Base-by-base conservation (phyloP, 1,140 invertebrate species). In the Drosophila pandora region DNA sequence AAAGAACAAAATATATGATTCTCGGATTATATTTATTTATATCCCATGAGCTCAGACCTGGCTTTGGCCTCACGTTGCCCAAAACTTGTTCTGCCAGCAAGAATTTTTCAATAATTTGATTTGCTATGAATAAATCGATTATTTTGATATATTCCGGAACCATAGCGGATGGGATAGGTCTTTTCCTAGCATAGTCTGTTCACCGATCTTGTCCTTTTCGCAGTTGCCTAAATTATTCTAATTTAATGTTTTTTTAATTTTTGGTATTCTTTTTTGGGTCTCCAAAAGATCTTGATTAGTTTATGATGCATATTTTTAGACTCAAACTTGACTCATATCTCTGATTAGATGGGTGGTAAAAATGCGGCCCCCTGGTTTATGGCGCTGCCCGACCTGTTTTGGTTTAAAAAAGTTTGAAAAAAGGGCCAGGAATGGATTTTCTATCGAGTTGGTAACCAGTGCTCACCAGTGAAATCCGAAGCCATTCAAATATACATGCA, bases 31-130 rank as follows among this genome's bases (percentile, higher is more conserved):
- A 72, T 71, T 32, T 71, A 71, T 71, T 60, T 47, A 52, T 60
- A 71, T 22, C 1, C 10, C n/a, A 21, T 71, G 68, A 71, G 55
- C 55, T 71, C 67, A 71, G 55, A 48, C n/a, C 28, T 49, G 25
- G 32, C 10, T 21, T 49, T 1, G 52, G 67, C 28, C 67, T 69
- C 63, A 22, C 43, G 47, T 45, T 59, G 12, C n/a, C 23, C 41
- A 7, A 55, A 82, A 80, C 78, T 58, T 12, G 78, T 72, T 73
- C 54, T 55, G 7, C 0, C 23, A 21, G 6, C 9, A 13, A 65
- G 50, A 76, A 71, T 61, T 64, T 37, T 39, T 41, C 12, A 43
- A 25, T 47, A 32, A 55, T 41, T 41, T 37, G 39, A 48, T 56
- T 32, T 37, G 1, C 34, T 30, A 63, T 82, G 62, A 81, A 77